Base-by-base conservation (phyloP, 2,888 invertebrate species). In the Hartigia nigra region DNA sequence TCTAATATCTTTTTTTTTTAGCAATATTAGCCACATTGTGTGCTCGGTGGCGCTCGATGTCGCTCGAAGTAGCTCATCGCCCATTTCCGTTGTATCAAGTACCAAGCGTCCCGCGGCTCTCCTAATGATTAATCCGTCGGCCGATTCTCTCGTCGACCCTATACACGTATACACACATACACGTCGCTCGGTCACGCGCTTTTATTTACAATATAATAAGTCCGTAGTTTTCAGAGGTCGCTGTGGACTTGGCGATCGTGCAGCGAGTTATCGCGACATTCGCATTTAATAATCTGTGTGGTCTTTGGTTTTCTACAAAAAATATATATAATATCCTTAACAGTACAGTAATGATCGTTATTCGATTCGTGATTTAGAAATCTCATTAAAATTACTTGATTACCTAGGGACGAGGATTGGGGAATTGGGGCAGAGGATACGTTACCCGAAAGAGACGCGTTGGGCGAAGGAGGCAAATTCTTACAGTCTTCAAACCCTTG, bases 271-370 rank as follows among this genome's bases (percentile, higher is more conserved):
- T 34, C 72, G 87, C 84, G 84, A 83, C 82, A 82, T 85, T 78
- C 83, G 84, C 83, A 79, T 82, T 84, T 84, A 82, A 84, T 84
- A 82, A 84, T 86, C 83, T 85, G 81, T 82, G 87, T 90, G 91
- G 89, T 91, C 91, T 91, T 91, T 91, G 91, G 91, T 91, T 88
- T 86, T 90, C 90, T 90, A 90, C 90, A 91, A 91, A 90, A 91
- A 90, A 90, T 90, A 90, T 90, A 89, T 89, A 89, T 89, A 88
- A 88, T 90, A 90, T 90, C 84, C 90, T 90, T 90, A 90, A 90
- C 86, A 86, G 79, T 86, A 79, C 77, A 80, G 84, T 89, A 87
- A 85, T 86, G 86, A 89, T 90, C 88, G 85, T 75, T 87, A 88
- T 81, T 85, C 86, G 87, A 88, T 88, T 88, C 85, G 86, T 88